Base-by-base conservation (phyloP, 1,140 invertebrate species). In the Drosophila ohnishii region DNA sequence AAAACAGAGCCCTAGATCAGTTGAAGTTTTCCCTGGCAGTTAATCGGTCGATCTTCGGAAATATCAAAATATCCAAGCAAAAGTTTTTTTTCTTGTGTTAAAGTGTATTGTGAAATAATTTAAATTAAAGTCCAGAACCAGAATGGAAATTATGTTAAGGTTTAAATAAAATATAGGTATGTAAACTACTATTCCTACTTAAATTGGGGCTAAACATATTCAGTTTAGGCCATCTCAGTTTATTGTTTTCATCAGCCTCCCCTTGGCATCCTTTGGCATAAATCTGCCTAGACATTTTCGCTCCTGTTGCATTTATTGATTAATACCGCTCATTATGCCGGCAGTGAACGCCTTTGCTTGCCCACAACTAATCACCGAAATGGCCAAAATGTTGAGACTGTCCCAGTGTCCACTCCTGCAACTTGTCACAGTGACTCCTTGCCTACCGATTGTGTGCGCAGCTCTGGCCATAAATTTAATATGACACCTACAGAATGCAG, bases 381-480 rank as follows among this genome's bases (percentile, higher is more conserved):
- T 76, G 73, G 42, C 62, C 55, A 67, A 76, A 67, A 60, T 67
- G 62, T 60, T 60, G 73, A 75, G 62, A 53, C 55, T 48, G 73
- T 42, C 30, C 63, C 62, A 59, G 35, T 37, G 63, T 48, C 35
- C 63, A 45, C 34, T 73, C 51, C 51, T 44, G 72, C 13, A 32
- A 62, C 70, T 63, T 47, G 45, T 47, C 45, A 63, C 71, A 53
- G 69, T 56, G 32, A 22, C 60, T 50, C 16, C 44, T 37, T 67
- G 42, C 56, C 62, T 51, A 37, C 66, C 45, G 35, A 50, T 47
- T 75, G 61, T 71, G 70, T 81, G 65, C 75, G 50, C 59, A 48
- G 71, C 40, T 62, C 51, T 66, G 61, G 79, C 64, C 84, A 87
- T 87, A 88, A 87, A 87, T 87, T 87, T 77, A 73, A 87, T 88